Base-by-base conservation (phyloP, 2,888 invertebrate genomes). In the Agrotis ipsilon region DNA sequence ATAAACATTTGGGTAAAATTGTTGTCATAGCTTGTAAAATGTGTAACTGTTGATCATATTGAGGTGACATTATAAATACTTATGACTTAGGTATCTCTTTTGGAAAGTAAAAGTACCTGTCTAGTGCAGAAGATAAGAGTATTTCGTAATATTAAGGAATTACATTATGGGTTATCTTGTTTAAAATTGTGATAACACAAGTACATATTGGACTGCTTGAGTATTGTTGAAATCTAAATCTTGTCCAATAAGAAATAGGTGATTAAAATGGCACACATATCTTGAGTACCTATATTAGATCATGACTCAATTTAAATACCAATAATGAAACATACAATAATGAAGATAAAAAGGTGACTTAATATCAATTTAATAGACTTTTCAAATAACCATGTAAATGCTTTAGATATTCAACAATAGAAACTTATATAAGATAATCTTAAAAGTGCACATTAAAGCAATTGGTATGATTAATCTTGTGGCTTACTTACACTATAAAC, bases 81-180 rank as follows among this genome's bases (percentile, higher is more conserved):
- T 70, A 75, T 73, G 58, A 67, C 63, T 39, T 39, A 39, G 16
- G 67, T 73, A 68, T 68, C 73, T 80, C 68, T 68, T 70, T 79
- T 72, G 63, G 67, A 83, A 83, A 84, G 76, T 84, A 77, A 78
- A 76, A 82, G 83, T 78, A 71, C 68, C 48, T 52, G 54, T 75
- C 48, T 66, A 59, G 60, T 76, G 27, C 57, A 45, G 55, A 48
- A 55, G 80, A 84, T 83, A 83, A 73, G 66, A 68, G 52, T 78
- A 78, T 84, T 80, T 82, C 32, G 69, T 78, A 80, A 84, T 67
- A 58, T 72, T 52, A 6, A 80, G 46, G 66, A 69, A 72, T 79
- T 77, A 75, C 75, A 71, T 14, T 77, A 57, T 60, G 54, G 59
- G 72, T 84, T 82, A 84, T 84, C 82, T 73, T 77, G 68, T 72